Evolutionary conservation across 2,113 vertebrate species (phyloP).

Genomic region (Thamnophis sirtalis): DNA sequence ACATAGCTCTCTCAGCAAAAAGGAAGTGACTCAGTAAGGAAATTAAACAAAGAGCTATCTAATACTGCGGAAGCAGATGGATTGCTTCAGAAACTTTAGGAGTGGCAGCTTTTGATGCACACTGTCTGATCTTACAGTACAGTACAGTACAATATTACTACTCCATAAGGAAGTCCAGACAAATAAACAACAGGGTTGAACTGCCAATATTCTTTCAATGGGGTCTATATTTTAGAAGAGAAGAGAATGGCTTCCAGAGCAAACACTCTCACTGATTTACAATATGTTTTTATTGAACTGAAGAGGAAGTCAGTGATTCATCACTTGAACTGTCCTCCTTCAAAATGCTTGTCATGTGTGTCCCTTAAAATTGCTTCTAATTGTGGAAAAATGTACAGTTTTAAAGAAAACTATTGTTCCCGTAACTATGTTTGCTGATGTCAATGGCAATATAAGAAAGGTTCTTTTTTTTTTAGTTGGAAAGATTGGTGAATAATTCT

Average conservation of each 20-base stretch:
- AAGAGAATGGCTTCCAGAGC: background rate
- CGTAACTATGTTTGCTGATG: background rate
- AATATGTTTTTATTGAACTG: background rate
- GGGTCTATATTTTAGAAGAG: background rate
- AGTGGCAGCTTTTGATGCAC: conserved; percentile 9
- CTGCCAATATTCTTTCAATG: background rate
- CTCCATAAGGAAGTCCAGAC: conserved; percentile 19
- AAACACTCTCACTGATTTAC: conserved; percentile 25
- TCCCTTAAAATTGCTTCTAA: background rate
- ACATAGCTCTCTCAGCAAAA: conserved; percentile 25
- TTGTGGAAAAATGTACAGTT: background rate
- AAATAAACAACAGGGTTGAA: background rate
- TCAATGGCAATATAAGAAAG: background rate
- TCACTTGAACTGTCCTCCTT: background rate
- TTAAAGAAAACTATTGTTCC: background rate
- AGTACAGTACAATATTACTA: conserved; percentile 10
- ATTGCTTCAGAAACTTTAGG: conserved; percentile 10
- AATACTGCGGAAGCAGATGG: conserved; percentile 23
- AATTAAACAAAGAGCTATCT: conserved; percentile 2
- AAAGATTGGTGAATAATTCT: background rate
- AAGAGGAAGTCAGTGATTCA: conserved; percentile 3
- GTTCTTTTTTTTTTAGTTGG: background rate
- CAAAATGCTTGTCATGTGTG: background rate
- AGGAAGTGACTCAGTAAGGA: conserved; percentile 31
- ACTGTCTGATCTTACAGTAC: conserved; percentile 12